Evolutionary conservation across 2,888 invertebrate species (phyloP), one percentile per base, ranked within the genome.

Genomic region (Dasypogon diadema): DNA sequence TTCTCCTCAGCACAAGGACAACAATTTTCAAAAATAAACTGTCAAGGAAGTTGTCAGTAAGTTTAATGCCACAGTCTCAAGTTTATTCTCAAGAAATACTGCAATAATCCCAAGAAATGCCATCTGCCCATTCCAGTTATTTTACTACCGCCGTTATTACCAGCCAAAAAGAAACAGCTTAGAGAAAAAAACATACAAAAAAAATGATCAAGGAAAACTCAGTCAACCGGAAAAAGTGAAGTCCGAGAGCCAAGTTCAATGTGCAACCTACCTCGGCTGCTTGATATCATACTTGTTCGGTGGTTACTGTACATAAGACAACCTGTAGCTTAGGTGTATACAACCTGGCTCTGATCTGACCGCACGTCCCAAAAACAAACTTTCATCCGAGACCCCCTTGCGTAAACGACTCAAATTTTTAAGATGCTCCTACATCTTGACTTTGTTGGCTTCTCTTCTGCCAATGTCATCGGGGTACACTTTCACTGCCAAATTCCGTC

Each of bases 161-260:
- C 8, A 18, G 18, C 8, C 6, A n/a, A 48, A 48, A 48, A 12
- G 16, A 48, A n/a, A 48, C 4, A 46, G n/a, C 1, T 10, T 6
- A 46, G n/a, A 46, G n/a, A 46, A 14, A 48, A 6, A 48, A n/a
- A 18, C 16, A 54, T 18, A 18, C 21, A 3, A 2, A 22, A 54
- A 54, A 54, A 16, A 16, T 51, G n/a, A 51, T 54, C 70, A 70
- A 70, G 70, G 54, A 70, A 70, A 70, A 70, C 54, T 30, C 54
- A 70, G 30, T 70, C 70, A 54, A 70, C 54, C 70, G 70, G 70
- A 70, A 70, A 70, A 70, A 54, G 70, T 54, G 54, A 73, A 73
- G 56, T 24, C 73, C 8, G 24, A 56, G 24, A 42, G 55, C 56
- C 73, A 73, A 73, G 73, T 73, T 73, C 73, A 73, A 73, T 73